Evolutionary conservation across 2,113 vertebrate genomes (phyloP), one percentile per base, ranked within the genome.

Genomic region (Progne subis): DNA sequence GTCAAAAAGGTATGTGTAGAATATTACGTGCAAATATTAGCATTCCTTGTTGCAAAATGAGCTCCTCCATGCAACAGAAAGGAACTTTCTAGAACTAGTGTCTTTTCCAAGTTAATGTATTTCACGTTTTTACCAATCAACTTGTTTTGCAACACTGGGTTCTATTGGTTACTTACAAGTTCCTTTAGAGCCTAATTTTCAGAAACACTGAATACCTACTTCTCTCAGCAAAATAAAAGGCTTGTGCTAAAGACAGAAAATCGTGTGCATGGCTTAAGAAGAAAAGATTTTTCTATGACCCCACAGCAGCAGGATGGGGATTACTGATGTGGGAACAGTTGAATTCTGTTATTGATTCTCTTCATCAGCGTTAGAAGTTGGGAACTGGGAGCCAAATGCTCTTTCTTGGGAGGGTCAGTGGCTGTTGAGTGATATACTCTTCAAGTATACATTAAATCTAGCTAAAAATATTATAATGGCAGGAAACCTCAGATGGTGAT

Each of bases 11-110:
- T 28, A 52, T 1, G 4, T 16, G 24, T 24, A 29, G 14, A 53
- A 21, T 18, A 17, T 8, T 28, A 84, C 0, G 1, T 46, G 12
- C 34, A 75, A n/a, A 8, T 67, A 68, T 9, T 41, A 34, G 50
- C n/a, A 79, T 11, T 81, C 32, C 60, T 31, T n/a, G 12, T 37
- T 26, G 64, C 56, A 88, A 86, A 86, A 50, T 2, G 24, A 77
- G 37, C 29, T 70, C 13, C 34, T 70, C 47, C 43, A 56, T 3
- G 12, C 14, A 60, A 83, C 3, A n/a, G 11, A 81, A 63, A 23
- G 12, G 14, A 81, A 9, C n/a, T n/a, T 64, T 59, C 32, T 49
- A 37, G 9, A 84, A 64, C 21, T 49, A 23, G 7, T 0, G 0
- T 24, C 37, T 63, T 52, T 63, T 28, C 60, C n/a, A 50, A 50